A percentile compares a stretch with the other conserved stretches of the same genome.
Evolutionary conservation across 2,113 vertebrate genomes (phyloP).

Genomic region (Phoxinus phoxinus): DNA sequence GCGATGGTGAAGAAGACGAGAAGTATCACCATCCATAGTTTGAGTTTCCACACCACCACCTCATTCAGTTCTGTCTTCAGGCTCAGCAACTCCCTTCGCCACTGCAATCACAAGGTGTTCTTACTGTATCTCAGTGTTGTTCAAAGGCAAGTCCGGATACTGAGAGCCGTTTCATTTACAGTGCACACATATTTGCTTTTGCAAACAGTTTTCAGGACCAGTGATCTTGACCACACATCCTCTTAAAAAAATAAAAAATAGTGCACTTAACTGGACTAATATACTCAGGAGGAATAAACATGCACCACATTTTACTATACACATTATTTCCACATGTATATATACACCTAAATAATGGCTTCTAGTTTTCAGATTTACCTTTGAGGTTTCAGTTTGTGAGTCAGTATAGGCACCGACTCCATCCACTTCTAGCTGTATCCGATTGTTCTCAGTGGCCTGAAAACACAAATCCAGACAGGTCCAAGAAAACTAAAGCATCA

Average conservation of each 20-base stretch:
- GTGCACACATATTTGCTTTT: too few species aligned
- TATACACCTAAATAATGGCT: background rate
- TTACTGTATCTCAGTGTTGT: background rate
- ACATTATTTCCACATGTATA: background rate
- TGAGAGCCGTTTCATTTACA: background rate
- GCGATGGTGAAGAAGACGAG: constrained; percentile 34
- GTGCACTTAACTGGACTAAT: background rate
- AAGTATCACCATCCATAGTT: constrained; percentile 66
- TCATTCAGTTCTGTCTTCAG: constrained; percentile 54
- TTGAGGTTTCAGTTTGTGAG: background rate
- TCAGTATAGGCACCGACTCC: background rate
- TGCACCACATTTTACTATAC: background rate
- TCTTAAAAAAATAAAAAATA: too few species aligned
- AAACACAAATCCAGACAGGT: constrained; percentile 9
- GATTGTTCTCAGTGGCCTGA: constrained; percentile 20
- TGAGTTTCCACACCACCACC: constrained; percentile 45
- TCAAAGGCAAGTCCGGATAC: background rate
- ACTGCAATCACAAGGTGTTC: constrained; percentile 20
- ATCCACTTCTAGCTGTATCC: background rate
- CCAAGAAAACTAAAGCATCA: background rate
- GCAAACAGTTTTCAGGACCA: too few species aligned
- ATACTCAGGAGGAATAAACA: background rate
- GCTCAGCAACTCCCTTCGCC: background rate
- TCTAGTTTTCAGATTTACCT: background rate
- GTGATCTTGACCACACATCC: too few species aligned